A percentile compares a stretch with the other conserved stretches of the same genome.
Conservation (phyloP, 2,797 vertebrate genomes). For the Pipistrellus kuhlii region DNA sequence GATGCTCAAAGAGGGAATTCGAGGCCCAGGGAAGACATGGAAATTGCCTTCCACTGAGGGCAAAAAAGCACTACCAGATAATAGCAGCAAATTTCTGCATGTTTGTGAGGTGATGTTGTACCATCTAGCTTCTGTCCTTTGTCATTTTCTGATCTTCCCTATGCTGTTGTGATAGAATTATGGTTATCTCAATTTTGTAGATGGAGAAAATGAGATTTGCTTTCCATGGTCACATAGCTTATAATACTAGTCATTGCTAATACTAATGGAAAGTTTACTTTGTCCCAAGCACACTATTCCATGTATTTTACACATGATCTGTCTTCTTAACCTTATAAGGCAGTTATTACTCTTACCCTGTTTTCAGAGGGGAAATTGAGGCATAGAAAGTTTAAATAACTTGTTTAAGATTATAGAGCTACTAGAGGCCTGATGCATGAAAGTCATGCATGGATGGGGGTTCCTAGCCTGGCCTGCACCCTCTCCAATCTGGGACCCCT, state of each 20-base stretch:
- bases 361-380: conserved; percentile 27
- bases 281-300: background rate
- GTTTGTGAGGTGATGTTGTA: background rate
- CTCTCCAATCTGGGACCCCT: no score
- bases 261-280: background rate
- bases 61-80: background rate
- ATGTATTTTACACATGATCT: background rate
- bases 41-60: background rate
- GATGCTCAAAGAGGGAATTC: background rate
- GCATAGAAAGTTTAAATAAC: background rate
- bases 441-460: no score
- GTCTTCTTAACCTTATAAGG: background rate
- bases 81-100: background rate
- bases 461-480: no score
- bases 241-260: background rate
- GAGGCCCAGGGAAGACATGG: background rate
- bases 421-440: no score
- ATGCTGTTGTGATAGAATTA: background rate
- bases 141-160: background rate
- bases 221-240: background rate
- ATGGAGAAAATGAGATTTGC: conserved; percentile 8
- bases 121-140: background rate
- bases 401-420: background rate
- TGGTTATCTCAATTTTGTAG: background rate
- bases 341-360: background rate